Evolutionary conservation across 2,113 vertebrate species (phyloP).

Genomic region (Petrocephalus microphthalmus): DNA sequence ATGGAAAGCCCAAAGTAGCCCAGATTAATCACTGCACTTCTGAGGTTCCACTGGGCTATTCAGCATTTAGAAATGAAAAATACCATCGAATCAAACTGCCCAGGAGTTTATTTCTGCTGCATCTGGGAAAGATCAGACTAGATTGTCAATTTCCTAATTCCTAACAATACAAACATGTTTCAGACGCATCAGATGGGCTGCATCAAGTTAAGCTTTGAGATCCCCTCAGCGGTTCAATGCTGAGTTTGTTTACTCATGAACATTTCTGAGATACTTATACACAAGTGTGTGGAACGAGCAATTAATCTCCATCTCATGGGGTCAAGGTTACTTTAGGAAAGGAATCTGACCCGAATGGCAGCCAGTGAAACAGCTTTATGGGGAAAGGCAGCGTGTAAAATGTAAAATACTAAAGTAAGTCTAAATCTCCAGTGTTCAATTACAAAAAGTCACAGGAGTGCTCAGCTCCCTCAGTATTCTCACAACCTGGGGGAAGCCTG

Average conservation of each 20-base stretch:
- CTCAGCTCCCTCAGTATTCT: neutral
- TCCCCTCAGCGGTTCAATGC: neutral
- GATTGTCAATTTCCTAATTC: neutral
- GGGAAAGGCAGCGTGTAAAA: neutral
- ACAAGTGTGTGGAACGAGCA: conserved; percentile 9
- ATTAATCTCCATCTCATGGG: neutral
- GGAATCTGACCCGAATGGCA: neutral
- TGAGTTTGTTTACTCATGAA: neutral
- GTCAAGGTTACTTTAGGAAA: neutral
- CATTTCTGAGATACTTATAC: conserved; percentile 13
- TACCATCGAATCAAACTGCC: neutral
- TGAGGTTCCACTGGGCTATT: neutral
- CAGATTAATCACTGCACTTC: neutral
- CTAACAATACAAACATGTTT: neutral
- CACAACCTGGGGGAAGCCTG: neutral
- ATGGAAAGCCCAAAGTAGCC: neutral
- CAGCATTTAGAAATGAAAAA: neutral
- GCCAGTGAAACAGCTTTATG: neutral
- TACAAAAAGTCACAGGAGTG: neutral
- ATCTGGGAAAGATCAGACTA: conserved; percentile 5
- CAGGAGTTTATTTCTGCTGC: neutral
- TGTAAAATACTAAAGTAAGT: neutral
- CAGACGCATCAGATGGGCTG: conserved; percentile 17
- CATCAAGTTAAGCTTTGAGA: conserved; percentile 8
- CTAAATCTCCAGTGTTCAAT: neutral